Evolutionary conservation across 2,797 vertebrate genomes (phyloP).

Genomic region (Arnoldichthys spilopterus): DNA sequence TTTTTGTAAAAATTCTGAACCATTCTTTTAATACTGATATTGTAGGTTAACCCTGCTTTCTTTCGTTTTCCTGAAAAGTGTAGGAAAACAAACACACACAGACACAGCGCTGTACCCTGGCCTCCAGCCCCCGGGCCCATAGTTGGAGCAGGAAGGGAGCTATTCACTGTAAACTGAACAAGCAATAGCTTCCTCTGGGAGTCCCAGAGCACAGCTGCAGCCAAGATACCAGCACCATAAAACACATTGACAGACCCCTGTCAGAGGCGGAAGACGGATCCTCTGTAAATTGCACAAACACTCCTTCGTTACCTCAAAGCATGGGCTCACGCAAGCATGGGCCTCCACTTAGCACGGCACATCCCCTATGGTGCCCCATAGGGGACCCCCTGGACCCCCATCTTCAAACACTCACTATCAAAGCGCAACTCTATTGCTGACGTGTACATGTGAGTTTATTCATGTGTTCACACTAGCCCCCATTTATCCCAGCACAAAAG

Average conservation of each 20-base stretch:
- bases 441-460: background rate
- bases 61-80: background rate
- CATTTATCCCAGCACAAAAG: background rate
- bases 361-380: conserved; percentile 32
- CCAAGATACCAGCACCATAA: conserved; percentile 77
- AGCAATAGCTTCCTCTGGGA: conserved; percentile 81
- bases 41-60: background rate
- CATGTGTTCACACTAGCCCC: background rate
- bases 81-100: conserved; percentile 44
- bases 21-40: background rate
- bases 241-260: conserved; percentile 70
- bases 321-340: conserved; percentile 19
- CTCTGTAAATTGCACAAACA: conserved; percentile 61
- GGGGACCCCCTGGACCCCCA: conserved; percentile 42
- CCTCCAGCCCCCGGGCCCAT: conserved; percentile 74
- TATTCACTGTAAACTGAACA: conserved; percentile 83
- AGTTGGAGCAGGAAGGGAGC: conserved; percentile 78
- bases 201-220: conserved; percentile 74
- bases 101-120: conserved; percentile 54
- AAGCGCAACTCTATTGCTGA: conserved; percentile 5
- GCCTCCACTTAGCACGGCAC: conserved; percentile 41
- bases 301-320: conserved; percentile 69
- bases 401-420: conserved; percentile 60
- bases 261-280: conserved; percentile 61
- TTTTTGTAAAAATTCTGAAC: background rate